A percentile compares a stretch with the other conserved stretches of the same genome.
Evolutionary conservation across 2,113 vertebrate species (phyloP).

Genomic region (Odontesthes bonariensis): DNA sequence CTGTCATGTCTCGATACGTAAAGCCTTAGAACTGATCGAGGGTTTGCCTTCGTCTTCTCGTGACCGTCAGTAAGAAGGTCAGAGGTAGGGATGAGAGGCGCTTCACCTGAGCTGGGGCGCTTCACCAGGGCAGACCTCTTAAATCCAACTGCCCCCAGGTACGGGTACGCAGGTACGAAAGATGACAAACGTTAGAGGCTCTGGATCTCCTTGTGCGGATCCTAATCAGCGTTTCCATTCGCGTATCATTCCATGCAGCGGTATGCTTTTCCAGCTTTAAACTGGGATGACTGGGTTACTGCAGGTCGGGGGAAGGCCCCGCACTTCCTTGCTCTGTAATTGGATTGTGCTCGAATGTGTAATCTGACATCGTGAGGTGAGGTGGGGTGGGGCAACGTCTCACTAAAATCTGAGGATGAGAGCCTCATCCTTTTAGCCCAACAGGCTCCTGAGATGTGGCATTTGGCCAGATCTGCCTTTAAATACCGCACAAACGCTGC

Average conservation of each 20-base stretch:
- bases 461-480: conserved; percentile 58
- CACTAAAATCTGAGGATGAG: conserved; percentile 65
- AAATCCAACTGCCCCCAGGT: not conserved
- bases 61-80: conserved; percentile 16
- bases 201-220: not conserved
- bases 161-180: too few species aligned
- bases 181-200: not conserved
- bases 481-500: conserved; percentile 55
- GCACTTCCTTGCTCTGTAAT: conserved; percentile 56
- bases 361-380: conserved; percentile 24
- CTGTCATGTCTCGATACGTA: too few species aligned
- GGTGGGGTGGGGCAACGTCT: conserved; percentile 24
- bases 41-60: not conserved
- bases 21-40: not conserved
- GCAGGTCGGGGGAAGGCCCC: conserved; percentile 18
- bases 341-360: conserved; percentile 61
- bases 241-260: conserved; percentile 29
- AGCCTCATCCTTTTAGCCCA: conserved; percentile 65
- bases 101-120: conserved; percentile 27
- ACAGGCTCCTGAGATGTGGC: conserved; percentile 51
- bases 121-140: conserved; percentile 14
- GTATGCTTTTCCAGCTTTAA: conserved; percentile 28
- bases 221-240: not conserved
- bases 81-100: conserved; percentile 49
- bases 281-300: conserved; percentile 5